These are phyloP conservation scores for Aplysina aerophoba DNA, from an alignment of 37 sponge, comb jelly and placozoan species.

Conservation along the genomic window DNA sequence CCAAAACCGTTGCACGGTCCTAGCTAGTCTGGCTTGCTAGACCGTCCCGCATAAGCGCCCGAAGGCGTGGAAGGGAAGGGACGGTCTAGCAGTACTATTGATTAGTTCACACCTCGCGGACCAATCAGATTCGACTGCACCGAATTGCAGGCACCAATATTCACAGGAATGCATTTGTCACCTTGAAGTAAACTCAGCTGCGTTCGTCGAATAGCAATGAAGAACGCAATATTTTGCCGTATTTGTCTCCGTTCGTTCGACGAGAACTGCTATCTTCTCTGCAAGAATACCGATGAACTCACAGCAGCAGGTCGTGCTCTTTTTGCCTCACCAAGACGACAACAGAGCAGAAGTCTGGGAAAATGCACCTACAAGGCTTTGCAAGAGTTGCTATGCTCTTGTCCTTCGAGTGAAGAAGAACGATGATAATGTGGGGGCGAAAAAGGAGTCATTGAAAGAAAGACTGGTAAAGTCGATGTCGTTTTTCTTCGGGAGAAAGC, in stretches of 20 bases:
- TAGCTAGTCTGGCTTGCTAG: too few relatives aligned
- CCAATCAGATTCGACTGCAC: too few relatives aligned
- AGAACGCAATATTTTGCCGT: background rate
- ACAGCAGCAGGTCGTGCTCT: background rate
- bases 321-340: background rate
- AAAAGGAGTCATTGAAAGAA: conserved; percentile 1
- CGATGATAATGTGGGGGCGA: background rate
- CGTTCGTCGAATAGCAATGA: background rate
- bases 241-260: background rate
- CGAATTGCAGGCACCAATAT: too few relatives aligned
- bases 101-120: too few relatives aligned
- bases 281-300: background rate
- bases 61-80: too few relatives aligned
- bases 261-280: background rate
- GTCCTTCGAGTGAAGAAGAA: conserved; percentile 13
- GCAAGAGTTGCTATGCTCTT: conserved; percentile 13
- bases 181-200: too few relatives aligned
- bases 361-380: background rate
- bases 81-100: too few relatives aligned
- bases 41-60: too few relatives aligned
- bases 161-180: too few relatives aligned
- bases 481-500: conserved; percentile 5
- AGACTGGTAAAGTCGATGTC: background rate
- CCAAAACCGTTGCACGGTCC: too few relatives aligned
- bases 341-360: background rate